Percentiles rank a stretch among this genome's conserved stretches.
Evolutionary conservation across 1,140 invertebrate species (phyloP).

Genomic region (Drosophila equinoxialis): DNA sequence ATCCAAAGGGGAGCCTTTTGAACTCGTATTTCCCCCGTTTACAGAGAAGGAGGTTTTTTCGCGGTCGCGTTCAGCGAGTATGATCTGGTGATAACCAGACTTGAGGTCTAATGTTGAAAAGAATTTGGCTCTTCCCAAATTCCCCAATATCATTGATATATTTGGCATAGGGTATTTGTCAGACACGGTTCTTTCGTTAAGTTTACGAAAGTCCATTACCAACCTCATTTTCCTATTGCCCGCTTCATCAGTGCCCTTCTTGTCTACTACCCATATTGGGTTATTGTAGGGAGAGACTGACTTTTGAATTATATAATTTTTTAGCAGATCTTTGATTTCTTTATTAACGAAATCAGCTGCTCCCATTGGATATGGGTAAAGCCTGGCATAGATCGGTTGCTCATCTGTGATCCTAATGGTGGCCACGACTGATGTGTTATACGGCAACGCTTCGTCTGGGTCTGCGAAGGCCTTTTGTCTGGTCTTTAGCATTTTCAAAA

Average conservation of each 20-base stretch:
- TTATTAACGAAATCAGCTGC: conserved; percentile 34
- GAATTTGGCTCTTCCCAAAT: conserved; percentile 13
- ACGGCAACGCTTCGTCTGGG: conserved; percentile 7
- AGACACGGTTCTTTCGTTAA: no score
- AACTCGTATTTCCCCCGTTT: conserved; percentile 27
- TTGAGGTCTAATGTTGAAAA: conserved; percentile 25
- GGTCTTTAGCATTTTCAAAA: conserved; percentile 11
- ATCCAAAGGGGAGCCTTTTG: not conserved
- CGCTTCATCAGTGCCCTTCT: no score
- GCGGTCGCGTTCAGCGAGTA: conserved; percentile 7
- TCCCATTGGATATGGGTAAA: conserved; percentile 12
- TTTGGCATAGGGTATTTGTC: no score
- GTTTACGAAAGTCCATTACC: no score
- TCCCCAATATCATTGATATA: no score
- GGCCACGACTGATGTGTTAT: conserved; percentile 21
- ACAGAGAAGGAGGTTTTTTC: conserved; percentile 13
- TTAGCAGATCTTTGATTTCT: conserved; percentile 44
- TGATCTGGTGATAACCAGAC: not conserved
- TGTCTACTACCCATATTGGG: no score
- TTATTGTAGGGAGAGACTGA: conserved; percentile 3
- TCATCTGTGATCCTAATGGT: conserved; percentile 10
- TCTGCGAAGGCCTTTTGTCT: conserved; percentile 26
- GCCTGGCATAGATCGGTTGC: conserved; percentile 9
- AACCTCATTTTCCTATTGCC: no score
- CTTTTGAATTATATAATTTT: conserved; percentile 38